Evolutionary conservation across 2,888 invertebrate species (phyloP), one percentile per base, ranked within the genome.

Genomic region (Thalpophila matura): DNA sequence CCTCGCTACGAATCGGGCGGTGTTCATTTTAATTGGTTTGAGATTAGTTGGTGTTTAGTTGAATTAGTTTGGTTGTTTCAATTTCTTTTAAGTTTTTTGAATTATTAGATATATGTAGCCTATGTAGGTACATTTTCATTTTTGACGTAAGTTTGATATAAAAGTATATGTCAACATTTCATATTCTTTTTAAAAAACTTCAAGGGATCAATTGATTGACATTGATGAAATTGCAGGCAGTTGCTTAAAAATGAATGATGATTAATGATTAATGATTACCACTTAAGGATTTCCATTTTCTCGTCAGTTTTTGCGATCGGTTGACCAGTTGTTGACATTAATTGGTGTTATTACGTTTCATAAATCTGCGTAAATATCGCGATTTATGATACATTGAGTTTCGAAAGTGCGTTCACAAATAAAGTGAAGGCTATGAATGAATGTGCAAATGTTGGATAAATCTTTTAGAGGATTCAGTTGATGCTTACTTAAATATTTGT

Each of bases 11-110:
- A 76, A 77, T 83, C 82, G 82, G 81, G 73, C 81, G 67, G 74
- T 79, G 79, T 82, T 79, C 80, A 70, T 81, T 85, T 84, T 86
- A 88, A 88, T 88, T 87, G 80, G 84, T 86, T 80, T 86, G 84
- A 81, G 81, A 83, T 88, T 87, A 83, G 81, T 82, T 84, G 79
- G 58, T 83, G 76, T 72, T 75, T 60, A 67, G 65, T 75, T 65
- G 47, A 66, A 66, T 59, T 46, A 56, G 38, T 68, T 68, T 54
- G 45, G 51, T 59, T 50, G 51, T 55, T 74, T 64, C 35, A 49
- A 26, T 43, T 51, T 40, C 6, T 3, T 51, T 27, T 4, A 26
- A 35, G 26, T n/a, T n/a, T n/a, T n/a, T n/a, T n/a, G n/a, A n/a
- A n/a, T n/a, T n/a, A n/a, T n/a, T n/a, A n/a, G n/a, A n/a, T n/a